Conservation (phyloP, 2,113 vertebrate species). For the Neolamprologus kungweensis region DNA sequence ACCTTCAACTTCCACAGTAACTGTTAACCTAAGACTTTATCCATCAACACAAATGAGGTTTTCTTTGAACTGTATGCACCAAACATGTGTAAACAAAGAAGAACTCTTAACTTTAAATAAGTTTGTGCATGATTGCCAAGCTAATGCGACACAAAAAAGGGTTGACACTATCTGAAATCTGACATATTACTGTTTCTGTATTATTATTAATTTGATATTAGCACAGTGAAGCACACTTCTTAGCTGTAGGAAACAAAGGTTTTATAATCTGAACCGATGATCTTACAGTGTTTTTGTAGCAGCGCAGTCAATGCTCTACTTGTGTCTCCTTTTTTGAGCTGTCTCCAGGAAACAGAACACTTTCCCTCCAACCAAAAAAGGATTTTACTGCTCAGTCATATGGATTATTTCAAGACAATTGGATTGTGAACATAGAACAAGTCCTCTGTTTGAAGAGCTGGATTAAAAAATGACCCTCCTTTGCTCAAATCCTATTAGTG, state of each 20-base stretch:
- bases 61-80: neutral
- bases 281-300: neutral
- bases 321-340: neutral
- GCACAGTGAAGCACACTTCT: neutral
- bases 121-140: neutral
- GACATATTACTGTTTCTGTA: neutral
- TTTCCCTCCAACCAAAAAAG: constrained; percentile 15
- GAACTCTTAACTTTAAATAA: neutral
- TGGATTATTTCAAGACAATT: constrained; percentile 55
- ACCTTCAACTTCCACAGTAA: neutral
- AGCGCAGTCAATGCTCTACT: neutral
- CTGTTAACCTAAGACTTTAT: neutral
- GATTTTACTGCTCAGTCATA: constrained; percentile 43
- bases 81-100: neutral
- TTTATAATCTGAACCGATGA: neutral
- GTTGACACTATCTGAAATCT: neutral
- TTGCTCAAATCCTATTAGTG: constrained; percentile 61
- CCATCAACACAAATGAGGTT: neutral
- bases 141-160: neutral
- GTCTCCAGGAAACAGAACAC: neutral
- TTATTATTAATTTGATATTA: neutral
- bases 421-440: constrained; percentile 63
- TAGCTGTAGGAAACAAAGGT: neutral
- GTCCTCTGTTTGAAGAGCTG: constrained; percentile 43
- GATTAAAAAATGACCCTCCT: constrained; percentile 46